Evolutionary conservation across 2,888 invertebrate species (phyloP).

Genomic region (Oithona nana): DNA sequence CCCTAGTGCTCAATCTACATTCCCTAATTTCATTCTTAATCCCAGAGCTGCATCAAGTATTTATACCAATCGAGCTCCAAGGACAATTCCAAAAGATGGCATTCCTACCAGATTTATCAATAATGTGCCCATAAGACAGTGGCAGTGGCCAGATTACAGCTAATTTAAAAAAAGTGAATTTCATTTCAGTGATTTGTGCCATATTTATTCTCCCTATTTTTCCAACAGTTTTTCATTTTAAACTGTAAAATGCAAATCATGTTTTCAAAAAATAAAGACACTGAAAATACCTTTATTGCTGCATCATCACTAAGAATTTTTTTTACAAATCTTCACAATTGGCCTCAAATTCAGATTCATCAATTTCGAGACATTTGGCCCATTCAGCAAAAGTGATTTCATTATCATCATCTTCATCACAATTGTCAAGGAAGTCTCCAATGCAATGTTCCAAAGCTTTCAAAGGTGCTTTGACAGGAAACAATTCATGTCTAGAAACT

Average conservation of each 20-base stretch:
- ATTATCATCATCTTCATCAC: conserved; percentile 74
- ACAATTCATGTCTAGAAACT: conserved; percentile 82
- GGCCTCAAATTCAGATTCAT: conserved; percentile 33
- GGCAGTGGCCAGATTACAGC: not conserved
- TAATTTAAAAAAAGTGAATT: too few relatives aligned
- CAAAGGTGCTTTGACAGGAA: conserved; percentile 82
- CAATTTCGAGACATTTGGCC: conserved; percentile 54
- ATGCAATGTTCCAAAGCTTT: conserved; percentile 85
- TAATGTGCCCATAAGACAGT: not conserved
- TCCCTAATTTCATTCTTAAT: not conserved
- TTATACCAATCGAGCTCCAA: not conserved
- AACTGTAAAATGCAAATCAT: too few relatives aligned
- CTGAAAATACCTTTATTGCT: too few relatives aligned
- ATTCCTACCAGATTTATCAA: not conserved
- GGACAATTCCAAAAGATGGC: not conserved
- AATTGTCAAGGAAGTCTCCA: conserved; percentile 78
- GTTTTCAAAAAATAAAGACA: too few relatives aligned
- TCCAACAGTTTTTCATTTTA: too few relatives aligned
- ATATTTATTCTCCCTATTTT: too few relatives aligned
- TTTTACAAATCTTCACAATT: not conserved
- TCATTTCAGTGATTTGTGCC: too few relatives aligned
- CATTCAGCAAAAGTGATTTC: conserved; percentile 78
- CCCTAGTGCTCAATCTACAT: not conserved
- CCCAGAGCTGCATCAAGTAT: not conserved
- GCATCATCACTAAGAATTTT: too few relatives aligned